Base-by-base conservation (phyloP, 2,113 vertebrate genomes). In the Oostethus manadensis region DNA sequence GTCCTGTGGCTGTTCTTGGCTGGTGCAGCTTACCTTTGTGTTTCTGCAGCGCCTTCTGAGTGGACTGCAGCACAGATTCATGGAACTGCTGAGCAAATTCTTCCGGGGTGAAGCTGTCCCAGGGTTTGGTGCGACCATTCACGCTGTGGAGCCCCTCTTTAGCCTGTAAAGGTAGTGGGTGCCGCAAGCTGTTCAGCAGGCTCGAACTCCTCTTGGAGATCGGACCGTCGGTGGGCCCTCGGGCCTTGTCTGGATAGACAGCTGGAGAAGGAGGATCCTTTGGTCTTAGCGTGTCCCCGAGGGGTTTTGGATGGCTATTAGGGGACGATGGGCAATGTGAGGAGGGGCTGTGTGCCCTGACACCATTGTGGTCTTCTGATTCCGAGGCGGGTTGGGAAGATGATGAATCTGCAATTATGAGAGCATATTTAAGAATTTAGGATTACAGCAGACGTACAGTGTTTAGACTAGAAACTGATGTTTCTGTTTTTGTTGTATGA, bases 81-180 rank as follows among this genome's bases (percentile, higher is more conserved):
- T 99, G 97, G 85, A 99, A 99, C 87, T 99, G 96, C 64, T 98
- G 97, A n/a, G 97, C 96, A 2, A 98, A 99, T 76, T 98, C 95
- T 75, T 98, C 97, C 0, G 95, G 94, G 2, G 93, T 86, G 84
- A 98, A 96, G 58, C 92, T 96, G 38, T 97, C 96, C 97, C 96
- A 98, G 6, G 93, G 90, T 84, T 94, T 94, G 87, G 87, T 93
- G 88, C 91, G 94, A 56, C 96, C 95, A 0, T 95, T 97, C 82
- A 93, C 23, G 77, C 92, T 91, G 76, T 93, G 91, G 0, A 86
- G 89, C 48, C 87, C 84, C 68, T 97, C 96, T 84, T 98, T 99
- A 65, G 91, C 86, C 22, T 91, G 73, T 35, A 81, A 72, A 60
- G 84, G 75, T 60, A 64, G 73, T 10, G 93, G 82, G 17, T 93